phyloP scores from a whole-genome alignment of 2,113 vertebrate genomes.

The Myotis davidii region DNA sequence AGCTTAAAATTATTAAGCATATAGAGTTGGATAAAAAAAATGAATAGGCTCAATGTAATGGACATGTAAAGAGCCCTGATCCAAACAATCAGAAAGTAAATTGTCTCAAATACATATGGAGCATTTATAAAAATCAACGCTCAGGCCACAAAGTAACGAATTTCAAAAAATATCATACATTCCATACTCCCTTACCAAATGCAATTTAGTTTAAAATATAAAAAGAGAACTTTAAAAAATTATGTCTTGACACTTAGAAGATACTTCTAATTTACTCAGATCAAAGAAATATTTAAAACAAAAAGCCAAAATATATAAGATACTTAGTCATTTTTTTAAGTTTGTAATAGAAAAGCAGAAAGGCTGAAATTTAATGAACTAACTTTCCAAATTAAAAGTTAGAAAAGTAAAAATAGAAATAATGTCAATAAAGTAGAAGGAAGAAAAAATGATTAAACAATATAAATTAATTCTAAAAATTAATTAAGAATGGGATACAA shows the following conservation, averaged over 20 bases:
- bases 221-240: neutral
- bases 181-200: neutral
- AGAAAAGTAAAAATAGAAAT: neutral
- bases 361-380: neutral
- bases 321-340: neutral
- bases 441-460: neutral
- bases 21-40: conserved; percentile 36
- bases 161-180: conserved; percentile 39
- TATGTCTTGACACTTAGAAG: conserved; percentile 3
- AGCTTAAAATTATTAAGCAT: conserved; percentile 16
- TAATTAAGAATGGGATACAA: neutral
- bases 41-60: neutral
- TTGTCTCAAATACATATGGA: neutral
- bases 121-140: conserved; percentile 16
- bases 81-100: neutral
- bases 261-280: neutral
- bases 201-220: conserved; percentile 1
- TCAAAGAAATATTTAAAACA: conserved; percentile 49
- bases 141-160: neutral
- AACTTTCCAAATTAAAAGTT: conserved; percentile 10
- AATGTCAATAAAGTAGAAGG: neutral
- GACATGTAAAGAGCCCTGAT: neutral
- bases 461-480: neutral
- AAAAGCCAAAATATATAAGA: conserved; percentile 9
- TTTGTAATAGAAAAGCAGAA: neutral